Evolutionary conservation across 2,797 vertebrate species (phyloP), one percentile per base, ranked within the genome.

Genomic region (Clarias laeviceps): DNA sequence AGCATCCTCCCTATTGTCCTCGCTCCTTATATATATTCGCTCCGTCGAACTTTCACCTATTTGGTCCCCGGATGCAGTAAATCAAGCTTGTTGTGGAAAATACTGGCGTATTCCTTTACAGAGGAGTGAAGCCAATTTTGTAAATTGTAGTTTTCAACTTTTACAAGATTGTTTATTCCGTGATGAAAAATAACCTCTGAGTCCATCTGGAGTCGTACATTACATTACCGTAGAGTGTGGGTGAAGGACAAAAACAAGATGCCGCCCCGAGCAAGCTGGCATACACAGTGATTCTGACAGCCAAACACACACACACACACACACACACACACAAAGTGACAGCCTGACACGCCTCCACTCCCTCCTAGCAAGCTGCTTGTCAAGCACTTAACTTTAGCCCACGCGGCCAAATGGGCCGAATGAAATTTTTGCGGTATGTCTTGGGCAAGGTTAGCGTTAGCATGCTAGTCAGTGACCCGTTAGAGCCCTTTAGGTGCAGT

Each of bases 401-500:
- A 83, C 84, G 89, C 88, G 37, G 85, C 89, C 88, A 93, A 95
- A 94, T 92, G 93, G 94, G 93, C 89, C 91, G 89, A 91, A 91
- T 90, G 62, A 91, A 93, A 94, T 84, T 45, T 85, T 74, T 29
- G 14, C 11, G 6, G 45, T 78, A 65, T 56, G 57, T 87, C 90
- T 92, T 74, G 73, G 87, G 89, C 89, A 88, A 88, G 85, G 85
- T 88, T 88, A 80, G 86, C 20, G 1, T 84, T 84, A 88, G 79
- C 84, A 86, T 87, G 37, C 80, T 85, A 94, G 92, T 91, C 92
- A 82, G 24, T 95, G 95, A 95, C 92, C 94, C 93, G 93, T 94
- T 94, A 93, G 37, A 91, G 93, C 93, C 89, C 95, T 92, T 92
- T 93, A 93, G 94, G 92, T 94, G 92, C 88, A 82, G 92, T 95